Percentiles rank a stretch among this genome's conserved stretches.
These are phyloP conservation scores for Colossoma macropomum DNA, from an alignment of 2,113 vertebrate genomes.

Conservation along the genomic window DNA sequence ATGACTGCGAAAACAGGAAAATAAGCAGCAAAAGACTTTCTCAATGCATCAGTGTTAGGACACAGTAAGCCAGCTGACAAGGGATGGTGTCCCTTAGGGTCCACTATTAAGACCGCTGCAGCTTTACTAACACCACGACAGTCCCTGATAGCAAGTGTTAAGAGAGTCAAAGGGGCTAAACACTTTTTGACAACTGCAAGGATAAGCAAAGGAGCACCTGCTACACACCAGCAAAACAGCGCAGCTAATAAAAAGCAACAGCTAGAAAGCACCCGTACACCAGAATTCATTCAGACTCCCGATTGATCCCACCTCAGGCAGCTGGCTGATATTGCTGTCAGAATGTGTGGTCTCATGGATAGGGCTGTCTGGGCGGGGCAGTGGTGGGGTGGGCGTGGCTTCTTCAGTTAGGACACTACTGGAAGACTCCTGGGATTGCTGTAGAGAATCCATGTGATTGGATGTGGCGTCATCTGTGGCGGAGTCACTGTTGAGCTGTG, in stretches of 20 bases:
- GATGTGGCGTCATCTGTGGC: constrained; percentile 83
- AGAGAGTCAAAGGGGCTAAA: neutral
- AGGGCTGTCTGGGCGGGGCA: constrained; percentile 85
- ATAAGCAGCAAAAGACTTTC: constrained; percentile 19
- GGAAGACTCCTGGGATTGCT: constrained; percentile 91
- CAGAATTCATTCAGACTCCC: constrained; percentile 82
- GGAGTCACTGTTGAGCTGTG: constrained; percentile 89
- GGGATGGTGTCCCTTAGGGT: constrained; percentile 41
- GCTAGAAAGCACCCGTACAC: constrained; percentile 89
- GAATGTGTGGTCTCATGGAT: constrained; percentile 88
- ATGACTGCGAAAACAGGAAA: constrained; percentile 22
- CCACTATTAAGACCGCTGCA: neutral
- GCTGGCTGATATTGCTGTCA: constrained; percentile 95
- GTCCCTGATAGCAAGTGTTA: neutral
- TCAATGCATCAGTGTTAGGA: constrained; percentile 5
- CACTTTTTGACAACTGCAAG: constrained; percentile 23
- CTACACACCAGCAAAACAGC: constrained; percentile 45
- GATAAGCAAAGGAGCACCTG: constrained; percentile 26
- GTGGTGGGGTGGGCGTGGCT: constrained; percentile 75
- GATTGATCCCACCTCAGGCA: constrained; percentile 97
- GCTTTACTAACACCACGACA: constrained; percentile 25
- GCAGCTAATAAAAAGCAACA: constrained; percentile 70
- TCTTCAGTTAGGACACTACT: constrained; percentile 88
- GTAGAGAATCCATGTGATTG: constrained; percentile 88
- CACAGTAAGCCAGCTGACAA: constrained; percentile 52